phyloP scores from a whole-genome alignment of 2,797 vertebrate species.

The Phylloscopus collybita region DNA sequence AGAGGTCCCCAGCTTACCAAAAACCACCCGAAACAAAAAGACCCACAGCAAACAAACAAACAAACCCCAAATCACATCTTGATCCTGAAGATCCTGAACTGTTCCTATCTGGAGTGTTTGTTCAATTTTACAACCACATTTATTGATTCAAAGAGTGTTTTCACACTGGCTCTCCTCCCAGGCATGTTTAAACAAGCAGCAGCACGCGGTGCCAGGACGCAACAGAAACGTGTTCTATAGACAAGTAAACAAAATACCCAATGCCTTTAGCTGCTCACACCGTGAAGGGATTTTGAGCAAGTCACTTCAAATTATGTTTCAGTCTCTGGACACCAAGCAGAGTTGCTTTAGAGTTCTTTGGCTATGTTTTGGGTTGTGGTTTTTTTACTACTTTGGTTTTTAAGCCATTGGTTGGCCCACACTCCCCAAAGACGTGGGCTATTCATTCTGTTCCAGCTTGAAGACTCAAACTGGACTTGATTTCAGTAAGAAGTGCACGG shows the following conservation, averaged over 20 bases:
- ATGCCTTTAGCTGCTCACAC: constrained; percentile 29
- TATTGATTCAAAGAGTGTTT: constrained; percentile 33
- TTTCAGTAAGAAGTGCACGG: neutral
- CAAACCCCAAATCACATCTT: neutral
- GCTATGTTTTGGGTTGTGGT: neutral
- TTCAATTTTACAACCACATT: constrained; percentile 21
- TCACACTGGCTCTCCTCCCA: constrained; percentile 41
- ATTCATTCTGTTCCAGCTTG: constrained; percentile 25
- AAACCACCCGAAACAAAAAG: neutral
- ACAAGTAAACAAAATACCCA: constrained; percentile 47
- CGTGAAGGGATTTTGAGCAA: neutral
- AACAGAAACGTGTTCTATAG: constrained; percentile 27
- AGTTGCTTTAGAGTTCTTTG: constrained; percentile 13
- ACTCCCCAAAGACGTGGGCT: neutral
- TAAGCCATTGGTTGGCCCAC: constrained; percentile 2
- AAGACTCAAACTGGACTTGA: neutral
- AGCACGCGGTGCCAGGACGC: neutral
- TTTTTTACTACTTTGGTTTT: constrained; percentile 8
- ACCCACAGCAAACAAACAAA: neutral
- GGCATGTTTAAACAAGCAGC: constrained; percentile 51
- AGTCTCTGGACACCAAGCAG: neutral
- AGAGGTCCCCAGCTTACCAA: neutral
- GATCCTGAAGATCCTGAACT: neutral
- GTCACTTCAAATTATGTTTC: constrained; percentile 32
- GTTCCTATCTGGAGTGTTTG: neutral